Percentiles rank a stretch among this genome's conserved stretches.
Conservation (phyloP, 2,113 vertebrate genomes). For the Daubentonia madagascariensis region DNA sequence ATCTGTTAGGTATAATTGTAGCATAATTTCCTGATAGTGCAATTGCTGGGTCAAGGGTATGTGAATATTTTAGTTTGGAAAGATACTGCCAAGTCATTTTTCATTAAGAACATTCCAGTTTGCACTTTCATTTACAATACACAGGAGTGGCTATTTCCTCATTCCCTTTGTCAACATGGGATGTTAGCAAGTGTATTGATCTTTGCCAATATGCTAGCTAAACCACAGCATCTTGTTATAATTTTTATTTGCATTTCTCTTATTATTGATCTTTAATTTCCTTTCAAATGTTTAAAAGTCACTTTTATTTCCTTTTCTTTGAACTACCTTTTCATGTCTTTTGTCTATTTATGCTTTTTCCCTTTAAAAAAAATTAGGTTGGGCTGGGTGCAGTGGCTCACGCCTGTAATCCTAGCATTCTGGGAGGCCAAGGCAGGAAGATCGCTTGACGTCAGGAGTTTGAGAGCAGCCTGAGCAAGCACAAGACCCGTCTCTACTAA, state of each 20-base stretch:
- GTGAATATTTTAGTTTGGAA: neutral
- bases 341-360: neutral
- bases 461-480: too few species aligned
- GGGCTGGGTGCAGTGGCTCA: too few species aligned
- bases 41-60: neutral
- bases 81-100: neutral
- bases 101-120: neutral
- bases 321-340: neutral
- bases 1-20: neutral
- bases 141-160: neutral
- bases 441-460: too few species aligned
- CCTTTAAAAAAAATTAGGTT: neutral
- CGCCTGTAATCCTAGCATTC: too few species aligned
- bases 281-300: neutral
- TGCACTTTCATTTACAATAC: neutral
- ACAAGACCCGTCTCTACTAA: too few species aligned
- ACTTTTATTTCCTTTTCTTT: constrained; percentile 1
- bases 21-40: neutral
- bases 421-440: too few species aligned
- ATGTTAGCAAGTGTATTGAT: neutral
- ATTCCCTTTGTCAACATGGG: neutral
- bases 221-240: neutral
- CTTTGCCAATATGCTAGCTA: neutral
- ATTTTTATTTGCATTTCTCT: neutral
- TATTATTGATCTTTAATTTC: neutral